These are phyloP conservation scores for Cavia aperea DNA, from an alignment of 2,113 vertebrate genomes.

Conservation along the genomic window DNA sequence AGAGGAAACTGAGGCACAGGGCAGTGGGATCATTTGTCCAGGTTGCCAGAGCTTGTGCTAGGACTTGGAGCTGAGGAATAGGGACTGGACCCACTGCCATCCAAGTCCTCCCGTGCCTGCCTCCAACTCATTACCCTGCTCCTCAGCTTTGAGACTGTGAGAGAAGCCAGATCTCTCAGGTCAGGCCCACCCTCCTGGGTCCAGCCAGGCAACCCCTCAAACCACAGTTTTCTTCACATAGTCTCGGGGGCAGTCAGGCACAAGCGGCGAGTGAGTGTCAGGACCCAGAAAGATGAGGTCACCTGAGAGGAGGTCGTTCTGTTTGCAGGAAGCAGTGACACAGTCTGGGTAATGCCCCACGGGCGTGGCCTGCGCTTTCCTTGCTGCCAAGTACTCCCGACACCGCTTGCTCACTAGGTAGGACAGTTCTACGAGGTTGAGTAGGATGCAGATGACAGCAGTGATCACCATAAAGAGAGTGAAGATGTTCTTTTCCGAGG, in stretches of 20 bases:
- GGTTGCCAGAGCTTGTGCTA: not conserved
- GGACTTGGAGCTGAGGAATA: not conserved
- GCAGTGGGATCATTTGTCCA: too few species aligned
- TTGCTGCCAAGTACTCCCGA: conserved; percentile 39
- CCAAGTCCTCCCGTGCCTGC: not conserved
- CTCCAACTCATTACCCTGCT: not conserved
- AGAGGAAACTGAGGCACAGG: not conserved
- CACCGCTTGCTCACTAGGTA: conserved; percentile 90
- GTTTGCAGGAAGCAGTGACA: conserved; percentile 5
- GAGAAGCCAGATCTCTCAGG: not conserved
- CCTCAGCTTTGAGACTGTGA: not conserved
- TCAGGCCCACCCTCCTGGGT: not conserved
- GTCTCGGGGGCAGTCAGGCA: not conserved
- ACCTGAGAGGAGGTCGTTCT: fast-evolving
- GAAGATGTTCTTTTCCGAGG: conserved; percentile 95
- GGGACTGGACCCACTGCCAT: not conserved
- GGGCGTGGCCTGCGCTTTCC: fast-evolving
- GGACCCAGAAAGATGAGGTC: conserved; percentile 58
- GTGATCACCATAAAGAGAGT: conserved; percentile 94
- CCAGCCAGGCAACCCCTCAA: conserved; percentile 6
- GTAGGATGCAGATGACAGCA: conserved; percentile 82
- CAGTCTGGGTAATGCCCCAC: not conserved
- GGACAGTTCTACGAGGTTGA: conserved; percentile 83
- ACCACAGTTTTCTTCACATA: conserved; percentile 57
- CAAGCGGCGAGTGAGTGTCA: conserved; percentile 45